Evolutionary conservation across 2,797 vertebrate species (phyloP).

Genomic region (Aldrovandia affinis): DNA sequence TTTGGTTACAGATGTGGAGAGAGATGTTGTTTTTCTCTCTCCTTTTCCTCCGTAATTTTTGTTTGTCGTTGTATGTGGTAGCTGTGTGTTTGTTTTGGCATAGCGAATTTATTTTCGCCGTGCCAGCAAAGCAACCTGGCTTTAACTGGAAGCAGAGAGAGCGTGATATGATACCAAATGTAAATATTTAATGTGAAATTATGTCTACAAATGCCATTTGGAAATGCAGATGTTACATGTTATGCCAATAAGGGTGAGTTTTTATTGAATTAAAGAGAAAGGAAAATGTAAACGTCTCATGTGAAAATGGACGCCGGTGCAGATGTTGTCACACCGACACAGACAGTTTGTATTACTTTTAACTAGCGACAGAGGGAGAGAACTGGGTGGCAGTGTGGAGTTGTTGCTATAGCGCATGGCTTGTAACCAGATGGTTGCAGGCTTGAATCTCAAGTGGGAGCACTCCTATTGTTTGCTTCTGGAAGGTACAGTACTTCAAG

Average conservation of each 20-base stretch:
- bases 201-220: slow-evolving; percentile 13
- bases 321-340: background rate
- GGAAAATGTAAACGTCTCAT: slow-evolving; percentile 14
- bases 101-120: background rate
- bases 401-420: background rate
- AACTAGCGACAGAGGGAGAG: background rate
- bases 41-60: background rate
- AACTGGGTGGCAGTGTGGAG: background rate
- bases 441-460: background rate
- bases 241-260: slow-evolving; percentile 22
- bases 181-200: slow-evolving; percentile 17
- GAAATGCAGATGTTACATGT: slow-evolving; percentile 19
- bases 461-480: background rate
- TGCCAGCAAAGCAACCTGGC: background rate
- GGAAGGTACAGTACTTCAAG: background rate
- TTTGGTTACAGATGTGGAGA: slow-evolving; percentile 3
- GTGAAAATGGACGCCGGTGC: slow-evolving; percentile 1
- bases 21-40: slow-evolving; percentile 3
- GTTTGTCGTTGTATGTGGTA: background rate
- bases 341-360: background rate
- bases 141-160: slow-evolving; percentile 14
- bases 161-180: background rate
- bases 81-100: background rate
- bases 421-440: background rate
- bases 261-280: slow-evolving; percentile 14